Evolutionary conservation across 2,113 vertebrate species (phyloP), one percentile per base, ranked within the genome.

Genomic region (Saimiri boliviensis): DNA sequence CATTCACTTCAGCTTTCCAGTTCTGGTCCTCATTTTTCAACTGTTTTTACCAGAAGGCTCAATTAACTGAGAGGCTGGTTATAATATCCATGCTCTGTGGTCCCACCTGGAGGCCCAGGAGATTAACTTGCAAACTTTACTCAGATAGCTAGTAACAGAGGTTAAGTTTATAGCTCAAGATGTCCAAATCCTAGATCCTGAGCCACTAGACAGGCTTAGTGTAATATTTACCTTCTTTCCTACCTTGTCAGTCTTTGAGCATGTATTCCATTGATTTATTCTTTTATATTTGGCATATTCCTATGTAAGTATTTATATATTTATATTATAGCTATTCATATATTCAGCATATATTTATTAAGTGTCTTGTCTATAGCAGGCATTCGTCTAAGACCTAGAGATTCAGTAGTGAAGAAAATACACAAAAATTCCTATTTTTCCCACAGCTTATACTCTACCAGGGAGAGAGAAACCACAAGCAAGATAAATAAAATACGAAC

Each of bases 401-500:
- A 93, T 45, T 91, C 8, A 80, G 80, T 20, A 86, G 32, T n/a
- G 23, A 83, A 91, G 54, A 89, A 14, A 79, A 73, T 0, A 82
- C 58, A 73, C 30, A 60, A 84, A 93, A 86, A 86, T 56, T 5
- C 5, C n/a, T 71, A 9, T 25, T 91, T 84, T 82, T 93, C 45
- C 23, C 13, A 93, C 35, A 86, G 35, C 4, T 91, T 91, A 71
- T 45, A 58, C 60, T 82, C 58, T 58, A 68, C 5, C 10, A 20
- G 14, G 12, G 68, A 94, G 20, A 87, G 49, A 94, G 0, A 81
- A 76, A 91, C 86, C 35, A 74, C 40, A 84, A 74, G 11, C 11
- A 92, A 87, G 80, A 70, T 82, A 89, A 95, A 88, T 81, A 82
- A 96, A 89, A 89, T 32, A 94, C 12, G 47, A 91, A 86, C 27